Evolutionary conservation across 2,797 vertebrate species (phyloP).

Genomic region (Pyrrhura leucotis): DNA sequence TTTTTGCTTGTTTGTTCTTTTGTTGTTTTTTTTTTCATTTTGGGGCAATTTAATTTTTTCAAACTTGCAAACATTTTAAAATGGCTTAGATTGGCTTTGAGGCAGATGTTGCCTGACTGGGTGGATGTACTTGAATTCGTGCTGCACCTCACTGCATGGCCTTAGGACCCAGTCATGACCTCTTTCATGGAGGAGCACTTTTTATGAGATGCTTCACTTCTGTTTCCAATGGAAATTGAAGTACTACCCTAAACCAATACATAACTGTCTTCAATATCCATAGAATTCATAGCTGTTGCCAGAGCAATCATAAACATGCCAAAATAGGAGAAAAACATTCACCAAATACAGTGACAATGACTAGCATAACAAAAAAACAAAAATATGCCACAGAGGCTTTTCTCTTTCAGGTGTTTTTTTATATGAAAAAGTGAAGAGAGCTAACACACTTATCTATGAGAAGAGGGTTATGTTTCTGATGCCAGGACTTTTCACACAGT

Average conservation of each 20-base stretch:
- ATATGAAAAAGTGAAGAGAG: not conserved
- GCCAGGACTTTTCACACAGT: not conserved
- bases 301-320: not conserved
- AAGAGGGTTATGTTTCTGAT: not conserved
- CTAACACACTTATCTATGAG: not conserved
- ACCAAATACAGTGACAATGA: not conserved
- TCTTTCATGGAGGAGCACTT: not conserved
- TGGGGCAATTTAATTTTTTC: not conserved
- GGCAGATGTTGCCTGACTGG: not conserved
- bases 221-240: not conserved
- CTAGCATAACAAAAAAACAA: not conserved
- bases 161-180: not conserved
- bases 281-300: not conserved
- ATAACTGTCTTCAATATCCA: not conserved
- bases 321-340: not conserved
- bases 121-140: not conserved
- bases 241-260: not conserved
- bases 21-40: not conserved
- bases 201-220: not conserved
- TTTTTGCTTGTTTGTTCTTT: not conserved
- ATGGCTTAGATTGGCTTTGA: not conserved
- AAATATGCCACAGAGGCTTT: accelerated
- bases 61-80: not conserved
- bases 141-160: not conserved
- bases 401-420: not conserved